Conservation (phyloP, 2,113 vertebrate genomes). For the Larimichthys crocea region DNA sequence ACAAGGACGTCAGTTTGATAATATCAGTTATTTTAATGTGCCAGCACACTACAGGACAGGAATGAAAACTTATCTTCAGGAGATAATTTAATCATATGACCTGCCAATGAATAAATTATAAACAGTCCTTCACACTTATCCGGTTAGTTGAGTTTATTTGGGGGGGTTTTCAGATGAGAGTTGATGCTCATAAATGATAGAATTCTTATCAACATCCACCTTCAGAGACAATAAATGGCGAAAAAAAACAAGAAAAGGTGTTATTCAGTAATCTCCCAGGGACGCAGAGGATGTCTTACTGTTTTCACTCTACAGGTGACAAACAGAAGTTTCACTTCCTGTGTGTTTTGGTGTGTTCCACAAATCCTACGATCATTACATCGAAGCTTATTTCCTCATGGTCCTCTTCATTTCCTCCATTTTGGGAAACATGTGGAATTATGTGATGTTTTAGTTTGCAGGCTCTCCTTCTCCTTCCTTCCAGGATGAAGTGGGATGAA, state of each 20-base stretch:
- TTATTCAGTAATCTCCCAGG: background rate
- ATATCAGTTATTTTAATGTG: background rate
- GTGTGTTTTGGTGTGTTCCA: background rate
- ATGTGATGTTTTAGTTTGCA: background rate
- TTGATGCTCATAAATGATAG: background rate
- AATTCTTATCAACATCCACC: background rate
- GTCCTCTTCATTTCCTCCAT: background rate
- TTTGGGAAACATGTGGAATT: conserved; percentile 6
- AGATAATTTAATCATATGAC: background rate
- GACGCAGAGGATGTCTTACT: background rate
- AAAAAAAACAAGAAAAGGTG: background rate
- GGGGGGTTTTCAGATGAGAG: background rate
- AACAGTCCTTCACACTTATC: background rate
- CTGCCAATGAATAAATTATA: background rate
- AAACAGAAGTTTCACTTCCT: background rate
- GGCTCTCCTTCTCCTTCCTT: background rate
- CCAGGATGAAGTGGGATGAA: conserved; percentile 17
- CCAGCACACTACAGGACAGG: background rate
- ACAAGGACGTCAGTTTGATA: background rate
- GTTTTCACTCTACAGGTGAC: background rate
- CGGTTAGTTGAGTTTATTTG: background rate
- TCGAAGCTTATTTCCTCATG: background rate
- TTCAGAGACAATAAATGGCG: background rate
- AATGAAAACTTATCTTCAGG: background rate
- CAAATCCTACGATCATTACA: background rate